Percentiles rank a stretch among this genome's conserved stretches.
Evolutionary conservation across 2,888 invertebrate genomes (phyloP).

Genomic region (Archips crataeganus): DNA sequence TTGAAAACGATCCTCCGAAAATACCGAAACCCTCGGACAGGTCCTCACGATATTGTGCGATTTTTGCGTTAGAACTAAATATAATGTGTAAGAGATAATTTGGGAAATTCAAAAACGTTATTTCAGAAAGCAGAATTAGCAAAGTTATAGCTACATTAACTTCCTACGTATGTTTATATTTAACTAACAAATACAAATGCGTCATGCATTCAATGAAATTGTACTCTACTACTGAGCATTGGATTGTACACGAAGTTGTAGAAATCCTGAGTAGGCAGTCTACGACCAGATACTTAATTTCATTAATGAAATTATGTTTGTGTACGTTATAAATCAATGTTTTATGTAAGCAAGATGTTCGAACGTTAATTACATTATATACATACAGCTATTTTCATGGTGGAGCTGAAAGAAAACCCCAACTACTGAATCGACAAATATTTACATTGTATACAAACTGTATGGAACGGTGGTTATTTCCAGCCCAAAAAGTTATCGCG

Average conservation of each 20-base stretch:
- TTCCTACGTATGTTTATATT: no score
- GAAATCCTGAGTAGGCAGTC: not conserved
- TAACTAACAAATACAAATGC: not conserved
- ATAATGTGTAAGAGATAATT: no score
- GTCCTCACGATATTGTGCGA: no score
- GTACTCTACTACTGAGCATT: not conserved
- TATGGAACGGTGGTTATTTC: conserved; percentile 57
- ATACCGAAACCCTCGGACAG: no score
- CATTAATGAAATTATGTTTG: conserved; percentile 6
- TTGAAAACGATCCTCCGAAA: no score
- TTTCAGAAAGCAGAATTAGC: no score
- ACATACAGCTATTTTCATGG: conserved; percentile 11
- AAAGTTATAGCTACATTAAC: no score
- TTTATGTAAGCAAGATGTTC: not conserved
- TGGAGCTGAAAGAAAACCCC: not conserved
- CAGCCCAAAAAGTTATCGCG: conserved; percentile 50
- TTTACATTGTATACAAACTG: conserved; percentile 45
- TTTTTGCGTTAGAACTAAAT: no score
- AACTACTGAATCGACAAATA: conserved; percentile 46
- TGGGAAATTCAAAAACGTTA: no score
- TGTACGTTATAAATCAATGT: not conserved
- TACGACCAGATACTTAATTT: not conserved
- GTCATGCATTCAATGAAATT: not conserved
- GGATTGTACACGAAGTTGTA: not conserved
- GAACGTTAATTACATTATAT: not conserved